Evolutionary conservation across 1,140 invertebrate species (phyloP).

Genomic region (Listronotus bonariensis): DNA sequence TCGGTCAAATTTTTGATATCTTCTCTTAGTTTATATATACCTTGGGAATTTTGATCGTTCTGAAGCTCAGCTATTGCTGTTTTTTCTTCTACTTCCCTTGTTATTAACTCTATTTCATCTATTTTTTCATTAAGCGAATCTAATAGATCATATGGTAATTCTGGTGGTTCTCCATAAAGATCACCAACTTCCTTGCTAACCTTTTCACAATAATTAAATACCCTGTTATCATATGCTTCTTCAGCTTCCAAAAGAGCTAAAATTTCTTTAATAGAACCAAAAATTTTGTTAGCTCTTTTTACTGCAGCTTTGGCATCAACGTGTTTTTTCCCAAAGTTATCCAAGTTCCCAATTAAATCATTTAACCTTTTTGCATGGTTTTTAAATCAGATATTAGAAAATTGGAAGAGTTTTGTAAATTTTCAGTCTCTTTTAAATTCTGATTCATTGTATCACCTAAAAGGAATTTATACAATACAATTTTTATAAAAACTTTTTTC

Average conservation of each 20-base stretch:
- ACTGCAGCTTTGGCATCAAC: constrained; percentile 42
- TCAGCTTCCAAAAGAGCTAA: constrained; percentile 28
- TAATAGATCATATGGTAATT: constrained; percentile 31
- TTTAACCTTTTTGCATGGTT: constrained; percentile 4
- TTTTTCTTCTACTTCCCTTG: constrained; percentile 19
- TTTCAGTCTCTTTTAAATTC: constrained; percentile 12
- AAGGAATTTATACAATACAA: no score
- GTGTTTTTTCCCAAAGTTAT: constrained; percentile 47
- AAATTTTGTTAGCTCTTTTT: constrained; percentile 38
- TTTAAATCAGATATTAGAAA: not conserved
- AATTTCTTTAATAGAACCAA: constrained; percentile 42
- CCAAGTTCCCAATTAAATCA: constrained; percentile 1
- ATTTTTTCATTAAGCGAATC: constrained; percentile 40
- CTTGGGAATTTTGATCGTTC: constrained; percentile 35
- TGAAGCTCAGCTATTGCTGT: constrained; percentile 26
- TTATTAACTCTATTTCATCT: constrained; percentile 33
- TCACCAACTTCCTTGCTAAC: constrained; percentile 33
- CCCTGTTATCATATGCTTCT: constrained; percentile 21
- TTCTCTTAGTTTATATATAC: constrained; percentile 14
- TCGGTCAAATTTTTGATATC: constrained; percentile 27
- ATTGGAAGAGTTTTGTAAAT: not conserved
- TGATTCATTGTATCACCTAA: not conserved
- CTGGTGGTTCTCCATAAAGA: constrained; percentile 17
- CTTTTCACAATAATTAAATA: constrained; percentile 37
- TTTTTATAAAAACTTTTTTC: not conserved